A percentile compares a stretch with the other conserved stretches of the same genome.
Conservation (phyloP, 2,113 vertebrate species). For the Serilophus lunatus region DNA sequence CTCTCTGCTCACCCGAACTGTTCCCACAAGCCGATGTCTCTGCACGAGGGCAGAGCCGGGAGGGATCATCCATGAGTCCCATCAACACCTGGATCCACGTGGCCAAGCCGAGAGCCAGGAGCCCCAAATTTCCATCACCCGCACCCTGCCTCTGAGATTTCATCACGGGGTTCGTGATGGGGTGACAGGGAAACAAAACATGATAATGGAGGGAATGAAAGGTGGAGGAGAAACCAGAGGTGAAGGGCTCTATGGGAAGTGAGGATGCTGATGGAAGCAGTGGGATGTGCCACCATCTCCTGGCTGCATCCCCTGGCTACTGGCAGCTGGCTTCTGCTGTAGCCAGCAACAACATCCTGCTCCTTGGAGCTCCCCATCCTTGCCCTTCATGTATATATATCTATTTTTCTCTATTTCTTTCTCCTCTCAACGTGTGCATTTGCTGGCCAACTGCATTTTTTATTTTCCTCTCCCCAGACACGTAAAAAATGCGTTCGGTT, state of each 20-base stretch:
- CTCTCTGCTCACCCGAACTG: fast-evolving
- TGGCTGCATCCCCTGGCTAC: not conserved
- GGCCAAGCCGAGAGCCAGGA: not conserved
- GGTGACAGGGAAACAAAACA: not conserved
- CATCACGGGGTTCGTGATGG: fast-evolving
- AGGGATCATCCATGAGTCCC: not conserved
- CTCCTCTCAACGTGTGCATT: conserved; percentile 70
- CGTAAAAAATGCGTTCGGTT: conserved; percentile 69
- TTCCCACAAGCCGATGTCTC: not conserved
- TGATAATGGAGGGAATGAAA: not conserved
- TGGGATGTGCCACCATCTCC: not conserved
- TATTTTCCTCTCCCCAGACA: conserved; percentile 58
- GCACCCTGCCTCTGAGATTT: not conserved
- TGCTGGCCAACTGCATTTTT: conserved; percentile 82
- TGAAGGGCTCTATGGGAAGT: not conserved
- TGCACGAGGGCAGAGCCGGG: not conserved
- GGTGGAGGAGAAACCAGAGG: not conserved
- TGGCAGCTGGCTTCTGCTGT: conserved; percentile 60
- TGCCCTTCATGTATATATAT: conserved; percentile 18
- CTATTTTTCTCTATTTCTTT: conserved; percentile 1
- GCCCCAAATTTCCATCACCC: not conserved
- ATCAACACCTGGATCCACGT: fast-evolving
- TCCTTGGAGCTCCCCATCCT: not conserved
- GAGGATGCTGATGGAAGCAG: fast-evolving
- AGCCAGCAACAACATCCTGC: not conserved